phyloP scores from a whole-genome alignment of 2,888 invertebrate species.

The Euclidia mi region DNA sequence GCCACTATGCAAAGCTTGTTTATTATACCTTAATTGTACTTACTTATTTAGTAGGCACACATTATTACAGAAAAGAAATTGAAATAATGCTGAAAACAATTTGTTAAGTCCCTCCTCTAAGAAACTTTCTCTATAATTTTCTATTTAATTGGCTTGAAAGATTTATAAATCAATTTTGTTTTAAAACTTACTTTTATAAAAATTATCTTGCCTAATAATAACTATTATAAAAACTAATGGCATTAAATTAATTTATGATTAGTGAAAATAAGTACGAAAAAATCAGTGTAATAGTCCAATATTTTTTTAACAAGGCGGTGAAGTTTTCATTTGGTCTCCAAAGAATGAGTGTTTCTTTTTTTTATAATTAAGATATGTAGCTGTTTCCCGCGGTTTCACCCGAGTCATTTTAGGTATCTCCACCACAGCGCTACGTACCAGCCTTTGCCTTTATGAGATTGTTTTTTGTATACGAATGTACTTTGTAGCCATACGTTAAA shows the following conservation, averaged over 20 bases:
- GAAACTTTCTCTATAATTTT: constrained; percentile 77
- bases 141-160: constrained; percentile 70
- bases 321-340: no score
- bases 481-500: no score
- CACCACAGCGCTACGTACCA: no score
- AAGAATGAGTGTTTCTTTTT: no score
- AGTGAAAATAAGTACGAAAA: no score
- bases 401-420: no score
- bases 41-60: constrained; percentile 47
- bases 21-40: constrained; percentile 54
- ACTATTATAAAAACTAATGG: constrained; percentile 23
- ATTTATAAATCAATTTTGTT: constrained; percentile 72
- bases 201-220: constrained; percentile 40
- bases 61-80: constrained; percentile 52
- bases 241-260: background rate
- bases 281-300: no score
- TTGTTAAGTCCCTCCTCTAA: constrained; percentile 76
- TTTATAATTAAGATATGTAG: no score
- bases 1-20: constrained; percentile 14
- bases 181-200: constrained; percentile 58
- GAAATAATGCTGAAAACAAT: constrained; percentile 34
- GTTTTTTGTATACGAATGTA: no score
- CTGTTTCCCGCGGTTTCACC: no score
- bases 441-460: no score
- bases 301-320: no score